Evolutionary conservation across 2,113 vertebrate genomes (phyloP).

Genomic region (Anser cygnoides): DNA sequence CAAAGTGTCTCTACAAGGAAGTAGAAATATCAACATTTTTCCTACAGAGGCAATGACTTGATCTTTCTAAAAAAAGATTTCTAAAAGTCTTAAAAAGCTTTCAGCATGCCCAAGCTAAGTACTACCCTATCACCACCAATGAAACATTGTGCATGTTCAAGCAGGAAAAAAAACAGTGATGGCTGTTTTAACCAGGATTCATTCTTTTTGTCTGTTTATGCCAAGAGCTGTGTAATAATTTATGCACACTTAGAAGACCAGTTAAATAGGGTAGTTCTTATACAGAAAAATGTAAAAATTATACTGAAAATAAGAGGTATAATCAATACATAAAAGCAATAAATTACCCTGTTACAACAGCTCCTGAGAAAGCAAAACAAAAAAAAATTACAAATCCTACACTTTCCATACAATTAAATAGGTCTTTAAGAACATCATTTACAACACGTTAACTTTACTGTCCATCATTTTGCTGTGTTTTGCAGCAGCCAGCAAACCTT

Average conservation of each 20-base stretch:
- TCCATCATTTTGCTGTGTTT: neutral
- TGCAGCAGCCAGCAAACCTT: neutral
- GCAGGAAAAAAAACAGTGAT: neutral
- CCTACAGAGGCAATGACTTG: neutral
- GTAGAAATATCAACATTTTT: slow-evolving; percentile 20
- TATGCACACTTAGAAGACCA: neutral
- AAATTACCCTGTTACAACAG: neutral
- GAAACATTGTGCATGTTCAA: neutral
- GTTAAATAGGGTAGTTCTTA: neutral
- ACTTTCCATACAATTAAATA: neutral
- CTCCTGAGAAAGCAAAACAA: neutral
- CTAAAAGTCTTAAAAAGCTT: neutral
- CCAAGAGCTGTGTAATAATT: neutral
- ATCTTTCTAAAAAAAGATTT: neutral
- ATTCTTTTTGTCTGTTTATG: neutral
- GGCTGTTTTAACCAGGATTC: neutral
- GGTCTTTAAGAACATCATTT: neutral
- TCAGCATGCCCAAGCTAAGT: neutral
- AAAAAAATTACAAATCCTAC: neutral
- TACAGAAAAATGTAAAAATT: neutral
- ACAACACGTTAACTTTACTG: neutral
- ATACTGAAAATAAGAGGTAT: neutral
- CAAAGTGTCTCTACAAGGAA: neutral
- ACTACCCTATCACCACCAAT: neutral
- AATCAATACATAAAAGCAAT: neutral